Percentiles rank a stretch among this genome's conserved stretches.
Conservation (phyloP, 2,113 vertebrate genomes). For the Lates calcarifer region DNA sequence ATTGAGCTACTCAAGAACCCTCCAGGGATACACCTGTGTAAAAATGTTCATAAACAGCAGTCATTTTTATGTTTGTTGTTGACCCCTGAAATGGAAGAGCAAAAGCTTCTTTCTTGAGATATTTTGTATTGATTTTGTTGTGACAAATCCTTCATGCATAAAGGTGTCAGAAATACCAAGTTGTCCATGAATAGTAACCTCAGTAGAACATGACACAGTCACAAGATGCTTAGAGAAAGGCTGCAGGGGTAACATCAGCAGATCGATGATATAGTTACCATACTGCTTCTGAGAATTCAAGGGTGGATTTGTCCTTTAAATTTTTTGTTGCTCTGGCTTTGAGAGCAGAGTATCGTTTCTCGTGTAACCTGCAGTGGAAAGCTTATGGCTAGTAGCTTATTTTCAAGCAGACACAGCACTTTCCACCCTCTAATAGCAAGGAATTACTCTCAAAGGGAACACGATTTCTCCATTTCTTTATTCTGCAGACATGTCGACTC, state of each 20-base stretch:
- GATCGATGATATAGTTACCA: background rate
- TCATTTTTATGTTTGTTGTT: background rate
- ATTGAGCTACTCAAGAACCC: no score
- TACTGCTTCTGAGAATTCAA: background rate
- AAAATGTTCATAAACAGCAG: background rate
- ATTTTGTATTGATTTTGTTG: background rate
- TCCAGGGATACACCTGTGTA: no score
- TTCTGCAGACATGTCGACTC: slow-evolving; percentile 68
- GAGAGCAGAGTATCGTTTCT: background rate
- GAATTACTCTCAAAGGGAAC: slow-evolving; percentile 58
- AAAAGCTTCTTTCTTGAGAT: background rate
- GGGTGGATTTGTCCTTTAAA: background rate
- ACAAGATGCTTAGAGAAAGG: background rate
- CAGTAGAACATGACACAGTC: background rate
- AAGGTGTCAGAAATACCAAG: background rate
- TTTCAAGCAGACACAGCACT: slow-evolving; percentile 45
- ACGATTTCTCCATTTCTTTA: slow-evolving; percentile 62
- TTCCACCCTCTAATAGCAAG: slow-evolving; percentile 42
- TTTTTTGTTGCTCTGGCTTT: background rate
- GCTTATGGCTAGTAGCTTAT: slow-evolving; percentile 24
- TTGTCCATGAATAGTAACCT: background rate
- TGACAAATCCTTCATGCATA: background rate
- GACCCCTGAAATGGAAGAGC: background rate
- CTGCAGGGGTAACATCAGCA: slow-evolving; percentile 4
- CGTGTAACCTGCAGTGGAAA: slow-evolving; percentile 15